A percentile compares a stretch with the other conserved stretches of the same genome.
Evolutionary conservation across 2,888 invertebrate species (phyloP).

Genomic region (Meghimatium bilineatum): DNA sequence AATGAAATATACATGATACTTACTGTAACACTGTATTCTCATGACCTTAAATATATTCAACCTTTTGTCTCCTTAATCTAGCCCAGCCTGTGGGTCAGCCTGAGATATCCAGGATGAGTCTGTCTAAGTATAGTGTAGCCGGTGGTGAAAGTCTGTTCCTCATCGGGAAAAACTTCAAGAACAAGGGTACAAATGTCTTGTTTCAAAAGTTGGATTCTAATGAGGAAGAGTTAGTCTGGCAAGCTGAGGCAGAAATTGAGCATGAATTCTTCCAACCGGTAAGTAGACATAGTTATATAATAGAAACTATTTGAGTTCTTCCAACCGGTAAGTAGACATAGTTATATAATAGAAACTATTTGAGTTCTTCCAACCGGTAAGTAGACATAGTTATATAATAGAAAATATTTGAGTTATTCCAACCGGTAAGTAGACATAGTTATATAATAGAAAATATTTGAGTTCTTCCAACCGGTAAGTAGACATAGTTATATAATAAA

Average conservation of each 20-base stretch:
- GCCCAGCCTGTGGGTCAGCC: constrained; percentile 79
- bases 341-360: too few relatives aligned
- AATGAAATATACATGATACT: too few relatives aligned
- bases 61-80: constrained; percentile 52
- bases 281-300: constrained; percentile 31
- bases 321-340: too few relatives aligned
- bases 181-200: constrained; percentile 75
- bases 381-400: too few relatives aligned
- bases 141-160: constrained; percentile 78
- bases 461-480: too few relatives aligned
- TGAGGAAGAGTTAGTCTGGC: constrained; percentile 74
- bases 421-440: too few relatives aligned
- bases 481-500: too few relatives aligned
- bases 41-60: neutral
- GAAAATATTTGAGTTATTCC: too few relatives aligned
- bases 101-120: constrained; percentile 77
- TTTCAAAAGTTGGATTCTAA: constrained; percentile 74
- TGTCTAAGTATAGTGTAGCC: constrained; percentile 61
- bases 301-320: too few relatives aligned
- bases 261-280: constrained; percentile 77
- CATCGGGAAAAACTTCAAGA: constrained; percentile 78
- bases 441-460: too few relatives aligned
- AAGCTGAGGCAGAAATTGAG: constrained; percentile 76
- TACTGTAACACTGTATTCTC: neutral
- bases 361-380: too few relatives aligned